Base-by-base conservation (phyloP, 1,140 invertebrate species). In the Apis laboriosa region DNA sequence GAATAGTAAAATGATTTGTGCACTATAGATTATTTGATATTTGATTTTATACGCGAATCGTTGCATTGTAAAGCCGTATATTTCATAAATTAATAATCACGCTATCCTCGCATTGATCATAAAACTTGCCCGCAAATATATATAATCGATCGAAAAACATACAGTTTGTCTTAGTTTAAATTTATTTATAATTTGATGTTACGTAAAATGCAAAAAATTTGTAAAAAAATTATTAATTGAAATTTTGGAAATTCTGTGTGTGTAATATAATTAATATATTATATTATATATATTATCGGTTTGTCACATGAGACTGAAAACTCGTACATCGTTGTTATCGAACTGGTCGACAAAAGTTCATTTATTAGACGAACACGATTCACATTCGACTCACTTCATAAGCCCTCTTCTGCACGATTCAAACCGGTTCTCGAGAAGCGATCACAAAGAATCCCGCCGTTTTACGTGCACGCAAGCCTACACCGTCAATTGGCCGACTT, bases 371-470 rank as follows among this genome's bases (percentile, higher is more conserved):
- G 80, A 58, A 77, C 86, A 76, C 80, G 80, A 84, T 88, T 88
- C 86, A 86, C 84, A 74, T 88, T 88, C 83, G 84, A 75, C 74
- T 86, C 77, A 60, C 76, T 81, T 86, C 63, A 83, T 74, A 80
- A 79, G 74, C 66, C 58, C 51, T 64, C 72, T 73, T 71, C 80
- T 34, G 28, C 49, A 60, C 83, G 83, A 88, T 87, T 88, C 81
- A 86, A 90, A 90, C 90, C 90, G 90, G 90, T 90, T 90, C 74
- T 89, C 75, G 63, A 72, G 75, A 34, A 51, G 70, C 68, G 86
- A 90, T 90, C 87, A 90, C 90, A 90, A 90, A 90, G 90, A 90
- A 90, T 81, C 86, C 78, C 72, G 74, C 63, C 77, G 74, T 80
- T 82, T 77, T 80, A 72, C 61, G 77, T 83, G 73, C 81, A 77